Percentiles rank a stretch among this genome's conserved stretches.
Evolutionary conservation across 1,140 invertebrate species (phyloP).

Genomic region (Philaenus spumarius): DNA sequence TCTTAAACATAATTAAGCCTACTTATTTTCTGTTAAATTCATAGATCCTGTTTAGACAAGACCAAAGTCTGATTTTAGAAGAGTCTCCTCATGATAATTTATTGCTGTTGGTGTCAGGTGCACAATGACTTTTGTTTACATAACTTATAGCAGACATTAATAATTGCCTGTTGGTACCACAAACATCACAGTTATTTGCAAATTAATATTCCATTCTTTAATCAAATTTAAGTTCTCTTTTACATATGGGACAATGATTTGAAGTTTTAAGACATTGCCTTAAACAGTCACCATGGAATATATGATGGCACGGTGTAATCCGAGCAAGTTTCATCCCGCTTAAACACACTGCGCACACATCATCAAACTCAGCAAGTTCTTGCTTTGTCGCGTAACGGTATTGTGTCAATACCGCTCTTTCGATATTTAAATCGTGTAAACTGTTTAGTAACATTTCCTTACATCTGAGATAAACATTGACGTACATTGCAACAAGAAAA

Average conservation of each 20-base stretch:
- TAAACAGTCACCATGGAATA: conserved; percentile 69
- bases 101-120: no score
- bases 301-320: conserved; percentile 66
- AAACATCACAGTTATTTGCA: no score
- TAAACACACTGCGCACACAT: conserved; percentile 69
- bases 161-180: no score
- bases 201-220: no score
- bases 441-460: conserved; percentile 53
- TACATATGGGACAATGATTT: conserved; percentile 64
- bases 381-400: conserved; percentile 56
- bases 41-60: no score
- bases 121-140: no score
- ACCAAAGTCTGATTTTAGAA: no score
- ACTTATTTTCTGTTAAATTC: no score
- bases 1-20: no score
- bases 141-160: no score
- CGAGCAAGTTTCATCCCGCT: conserved; percentile 55
- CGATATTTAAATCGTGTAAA: conserved; percentile 46
- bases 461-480: conserved; percentile 58
- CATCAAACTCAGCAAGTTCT: conserved; percentile 59
- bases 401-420: conserved; percentile 50
- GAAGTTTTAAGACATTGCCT: conserved; percentile 59
- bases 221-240: conserved; percentile 42
- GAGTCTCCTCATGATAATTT: no score
- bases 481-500: conserved; percentile 50